A percentile compares a stretch with the other conserved stretches of the same genome.
These are phyloP conservation scores for Philotrypesis tridentata DNA, from an alignment of 1,140 invertebrate genomes.

Conservation along the genomic window DNA sequence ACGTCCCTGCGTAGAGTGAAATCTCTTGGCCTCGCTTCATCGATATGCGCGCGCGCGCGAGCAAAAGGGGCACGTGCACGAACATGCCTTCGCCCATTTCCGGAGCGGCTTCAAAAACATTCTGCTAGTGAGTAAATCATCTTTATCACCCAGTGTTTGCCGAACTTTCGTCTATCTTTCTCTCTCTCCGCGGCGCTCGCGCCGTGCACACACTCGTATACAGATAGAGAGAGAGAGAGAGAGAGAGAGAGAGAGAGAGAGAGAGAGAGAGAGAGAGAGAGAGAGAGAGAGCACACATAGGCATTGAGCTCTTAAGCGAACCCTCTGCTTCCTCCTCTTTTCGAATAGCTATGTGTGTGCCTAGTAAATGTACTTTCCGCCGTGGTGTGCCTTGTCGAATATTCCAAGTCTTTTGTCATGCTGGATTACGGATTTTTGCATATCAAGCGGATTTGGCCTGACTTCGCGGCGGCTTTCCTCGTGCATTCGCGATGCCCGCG, in stretches of 20 bases:
- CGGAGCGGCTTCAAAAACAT: conserved; percentile 18
- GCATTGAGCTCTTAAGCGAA: background rate
- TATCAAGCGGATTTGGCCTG: too few relatives aligned
- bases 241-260: too few relatives aligned
- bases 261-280: too few relatives aligned
- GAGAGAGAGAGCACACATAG: too few relatives aligned
- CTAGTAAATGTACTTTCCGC: conserved; percentile 7
- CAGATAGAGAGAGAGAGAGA: too few relatives aligned
- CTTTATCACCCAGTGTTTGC: conserved; percentile 25
- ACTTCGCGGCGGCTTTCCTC: background rate
- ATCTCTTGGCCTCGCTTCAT: background rate
- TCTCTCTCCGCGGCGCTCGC: background rate
- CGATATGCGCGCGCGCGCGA: too few relatives aligned
- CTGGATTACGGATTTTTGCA: background rate
- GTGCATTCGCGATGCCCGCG: too few relatives aligned
- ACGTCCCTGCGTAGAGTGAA: background rate
- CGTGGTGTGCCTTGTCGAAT: background rate
- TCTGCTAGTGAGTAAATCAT: conserved; percentile 28
- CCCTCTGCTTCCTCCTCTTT: background rate
- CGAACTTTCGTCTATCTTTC: background rate
- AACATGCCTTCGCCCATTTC: too few relatives aligned
- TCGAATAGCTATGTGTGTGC: background rate
- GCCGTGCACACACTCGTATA: background rate
- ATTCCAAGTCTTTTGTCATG: background rate
- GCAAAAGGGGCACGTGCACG: background rate